Base-by-base conservation (phyloP, 2,888 invertebrate species). In the Phyllotreta cruciferae region DNA sequence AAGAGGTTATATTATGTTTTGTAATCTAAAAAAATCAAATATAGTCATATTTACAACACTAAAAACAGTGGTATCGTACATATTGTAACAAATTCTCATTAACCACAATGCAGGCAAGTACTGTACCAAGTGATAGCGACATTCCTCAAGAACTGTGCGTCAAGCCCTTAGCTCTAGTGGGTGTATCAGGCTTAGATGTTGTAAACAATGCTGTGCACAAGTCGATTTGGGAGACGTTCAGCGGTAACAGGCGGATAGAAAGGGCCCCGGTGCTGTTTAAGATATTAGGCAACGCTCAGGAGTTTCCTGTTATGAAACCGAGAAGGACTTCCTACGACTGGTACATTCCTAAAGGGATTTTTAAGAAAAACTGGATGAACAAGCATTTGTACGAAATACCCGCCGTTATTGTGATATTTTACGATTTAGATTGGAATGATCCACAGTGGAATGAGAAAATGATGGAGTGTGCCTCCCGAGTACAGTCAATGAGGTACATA, bases 381-480 rank as follows among this genome's bases (percentile, higher is more conserved):
- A 99, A 99, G 81, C 95, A 98, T 77, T 84, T 96, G 39, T 89
- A 91, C 70, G 86, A 92, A 62, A 86, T 98, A 68, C 98, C 99
- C 6, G 91, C 98, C 0, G 91, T 98, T 0, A 90, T 96, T 34
- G 96, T 97, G 1, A 87, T 97, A 66, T 99, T 98, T 81, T 94
- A 94, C 80, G 98, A 99, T 76, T 87, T 98, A 78, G 98, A 98
- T 82, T 99, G 98, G 98, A 94, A 94, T 78, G 97, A 98, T 81
- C 84, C 87, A 0, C 87, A 90, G 68, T 98, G 98, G 97, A 92
- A 92, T 71, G 98, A 98, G 72, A 96, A 94, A 78, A 94, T 94
- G 77, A 90, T 93, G 74, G 97, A 97, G 80, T 97, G 96, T 81
- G 92, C 95, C 6, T 92, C 93, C 0, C 86, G 92, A 73, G 92